Evolutionary conservation across 2,888 invertebrate genomes (phyloP).

Genomic region (Eupithecia inturbata): DNA sequence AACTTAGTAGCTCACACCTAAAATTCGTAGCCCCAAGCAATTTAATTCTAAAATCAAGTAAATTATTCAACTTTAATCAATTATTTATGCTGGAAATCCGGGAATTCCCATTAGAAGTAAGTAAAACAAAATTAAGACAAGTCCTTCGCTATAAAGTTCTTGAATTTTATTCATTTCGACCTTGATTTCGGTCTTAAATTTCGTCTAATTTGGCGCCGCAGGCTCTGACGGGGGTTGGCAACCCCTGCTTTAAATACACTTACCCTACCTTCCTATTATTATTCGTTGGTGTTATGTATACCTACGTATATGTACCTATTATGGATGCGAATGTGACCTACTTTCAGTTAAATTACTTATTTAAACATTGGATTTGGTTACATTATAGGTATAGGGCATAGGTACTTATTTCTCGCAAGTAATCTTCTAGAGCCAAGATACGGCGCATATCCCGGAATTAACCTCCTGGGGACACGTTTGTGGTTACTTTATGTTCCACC

Average conservation of each 20-base stretch:
- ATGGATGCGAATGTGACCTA: conserved; percentile 28
- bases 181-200: conserved; percentile 38
- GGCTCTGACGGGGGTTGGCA: conserved; percentile 26
- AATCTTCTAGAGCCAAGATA: conserved; percentile 12
- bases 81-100: conserved; percentile 11
- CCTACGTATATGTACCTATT: conserved; percentile 14
- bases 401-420: conserved; percentile 14
- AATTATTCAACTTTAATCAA: conserved; percentile 16
- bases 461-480: conserved; percentile 15
- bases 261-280: conserved; percentile 19
- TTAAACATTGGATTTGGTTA: conserved; percentile 43
- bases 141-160: conserved; percentile 24
- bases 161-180: conserved; percentile 34
- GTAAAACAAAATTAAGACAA: conserved; percentile 28
- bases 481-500: conserved; percentile 20
- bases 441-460: conserved; percentile 18
- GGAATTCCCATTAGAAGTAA: conserved; percentile 23
- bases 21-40: not conserved
- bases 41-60: conserved; percentile 11
- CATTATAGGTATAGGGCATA: conserved; percentile 17
- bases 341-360: conserved; percentile 21
- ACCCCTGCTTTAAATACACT: conserved; percentile 25
- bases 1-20: not conserved
- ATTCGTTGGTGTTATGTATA: conserved; percentile 15
- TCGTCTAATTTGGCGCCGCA: conserved; percentile 37